Conservation (phyloP, 2,888 invertebrate genomes). For the Conus canariensis region DNA sequence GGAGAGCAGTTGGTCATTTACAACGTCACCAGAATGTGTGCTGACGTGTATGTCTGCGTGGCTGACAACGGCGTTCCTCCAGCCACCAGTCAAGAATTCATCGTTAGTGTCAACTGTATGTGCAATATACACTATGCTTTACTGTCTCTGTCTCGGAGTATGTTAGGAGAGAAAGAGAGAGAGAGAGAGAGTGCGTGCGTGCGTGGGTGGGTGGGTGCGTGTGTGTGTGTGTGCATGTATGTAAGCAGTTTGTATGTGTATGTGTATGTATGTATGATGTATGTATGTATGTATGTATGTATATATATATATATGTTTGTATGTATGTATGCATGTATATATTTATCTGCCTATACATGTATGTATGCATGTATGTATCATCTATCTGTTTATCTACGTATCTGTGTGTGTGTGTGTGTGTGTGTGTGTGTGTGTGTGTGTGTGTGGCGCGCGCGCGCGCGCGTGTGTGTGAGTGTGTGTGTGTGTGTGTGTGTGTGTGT, state of each 20-base stretch:
- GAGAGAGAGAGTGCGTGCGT: background rate
- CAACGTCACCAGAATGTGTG: conserved; percentile 90
- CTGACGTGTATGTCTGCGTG: conserved; percentile 88
- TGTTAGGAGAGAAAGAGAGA: background rate
- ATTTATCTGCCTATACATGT: background rate
- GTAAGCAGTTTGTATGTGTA: background rate
- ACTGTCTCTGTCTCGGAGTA: background rate
- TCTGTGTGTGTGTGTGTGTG: background rate
- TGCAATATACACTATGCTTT: conserved; percentile 73
- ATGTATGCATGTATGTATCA: background rate
- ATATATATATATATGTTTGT: background rate
- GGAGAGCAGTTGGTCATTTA: conserved; percentile 86
- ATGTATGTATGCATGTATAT: background rate
- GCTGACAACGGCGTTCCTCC: conserved; percentile 95
- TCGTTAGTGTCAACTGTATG: conserved; percentile 90
- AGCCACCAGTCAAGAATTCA: conserved; percentile 92
- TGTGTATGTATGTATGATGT: background rate
- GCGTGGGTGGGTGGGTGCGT: background rate
- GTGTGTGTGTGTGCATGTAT: conserved; percentile 5
- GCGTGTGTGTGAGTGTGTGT: background rate
- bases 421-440: background rate
- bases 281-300: background rate
- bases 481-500: background rate
- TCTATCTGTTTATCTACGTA: too few relatives aligned
- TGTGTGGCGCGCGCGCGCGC: background rate